Evolutionary conservation across 2,797 vertebrate genomes (phyloP), one percentile per base, ranked within the genome.

Genomic region (Typhlichthys eigenmanni): DNA sequence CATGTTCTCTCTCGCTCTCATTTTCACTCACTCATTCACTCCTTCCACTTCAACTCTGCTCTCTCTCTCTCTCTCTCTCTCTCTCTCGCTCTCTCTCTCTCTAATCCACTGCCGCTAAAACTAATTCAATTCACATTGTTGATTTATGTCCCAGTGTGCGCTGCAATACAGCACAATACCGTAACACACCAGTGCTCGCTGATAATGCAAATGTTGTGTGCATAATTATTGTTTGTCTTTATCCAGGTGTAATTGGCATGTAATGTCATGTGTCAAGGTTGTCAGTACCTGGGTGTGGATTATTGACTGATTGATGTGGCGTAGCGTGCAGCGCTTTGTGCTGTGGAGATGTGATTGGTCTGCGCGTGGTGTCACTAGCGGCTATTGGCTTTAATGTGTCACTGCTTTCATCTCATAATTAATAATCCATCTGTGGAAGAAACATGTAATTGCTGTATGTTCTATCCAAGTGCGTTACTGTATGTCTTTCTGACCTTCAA

Each of bases 261-360:
- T 76, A 64, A 84, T 75, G 12, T 58, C 76, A 87, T 84, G 9
- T 50, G 80, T 61, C 66, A 48, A 60, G 46, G 62, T 76, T 66
- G 66, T 79, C 47, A 81, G 64, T 50, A 60, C 24, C 16, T 59
- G 58, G 75, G 24, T 16, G 0, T 38, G 14, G 61, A 75, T 50
- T 53, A 74, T 59, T 55, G 53, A 79, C 60, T 65, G 32, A 14
- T 73, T 63, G 66, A 43, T 56, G 59, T 64, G 52, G 69, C 74
- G 62, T 56, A 4, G 68, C 48, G 47, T 50, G 58, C 17, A 5
- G 12, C 5, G 24, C 29, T 38, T 12, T 24, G 7, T 8, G 19
- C 5, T 55, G 3, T 32, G 5, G 12, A 55, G 13, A 2, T 55
- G 29, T 55, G 53, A 34, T 55, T 14, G 7, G 7, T 24, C 24